Evolutionary conservation across 2,888 invertebrate genomes (phyloP), one percentile per base, ranked within the genome.

Genomic region (Sinopyrophorus schimmeli): DNA sequence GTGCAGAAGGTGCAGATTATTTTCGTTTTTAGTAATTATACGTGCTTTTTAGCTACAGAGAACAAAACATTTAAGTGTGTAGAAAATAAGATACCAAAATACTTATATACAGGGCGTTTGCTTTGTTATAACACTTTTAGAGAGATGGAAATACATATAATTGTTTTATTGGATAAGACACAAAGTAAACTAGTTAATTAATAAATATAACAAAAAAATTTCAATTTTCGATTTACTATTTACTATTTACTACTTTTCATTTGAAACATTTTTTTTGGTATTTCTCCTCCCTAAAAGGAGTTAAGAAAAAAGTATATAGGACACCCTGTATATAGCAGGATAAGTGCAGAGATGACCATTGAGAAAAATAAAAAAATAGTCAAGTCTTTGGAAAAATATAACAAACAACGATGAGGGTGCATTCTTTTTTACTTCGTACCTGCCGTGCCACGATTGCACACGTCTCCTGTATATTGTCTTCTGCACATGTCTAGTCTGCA

Each of bases 401-500:
- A 11, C 9, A n/a, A 27, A 31, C n/a, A 24, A 40, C 27, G 40
- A 28, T 27, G 32, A 31, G 37, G 26, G 47, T 52, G 51, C 51
- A 35, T 42, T 50, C 12, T 41, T 30, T 16, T 37, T 27, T 39
- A 38, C 40, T 54, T 59, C 64, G 84, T 92, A 94, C 94, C 94
- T 91, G 94, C 94, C 68, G 94, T 94, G 82, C 94, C 94, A 82
- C 93, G 87, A 88, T 94, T 94, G 88, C 94, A 94, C 79, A 88
- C 87, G 80, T 92, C 92, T 82, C 87, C 89, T 76, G 89, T 87
- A 82, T 86, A 89, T 80, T 91, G 87, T 82, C 93, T 86, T 81
- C 94, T 88, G 89, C 94, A 94, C 93, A 94, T 94, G 89, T 94
- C 94, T 86, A 94, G 90, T 90, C 93, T 93, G 92, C 77, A 90